Evolutionary conservation across 1,140 invertebrate species (phyloP).

Genomic region (Drosophila saltans): DNA sequence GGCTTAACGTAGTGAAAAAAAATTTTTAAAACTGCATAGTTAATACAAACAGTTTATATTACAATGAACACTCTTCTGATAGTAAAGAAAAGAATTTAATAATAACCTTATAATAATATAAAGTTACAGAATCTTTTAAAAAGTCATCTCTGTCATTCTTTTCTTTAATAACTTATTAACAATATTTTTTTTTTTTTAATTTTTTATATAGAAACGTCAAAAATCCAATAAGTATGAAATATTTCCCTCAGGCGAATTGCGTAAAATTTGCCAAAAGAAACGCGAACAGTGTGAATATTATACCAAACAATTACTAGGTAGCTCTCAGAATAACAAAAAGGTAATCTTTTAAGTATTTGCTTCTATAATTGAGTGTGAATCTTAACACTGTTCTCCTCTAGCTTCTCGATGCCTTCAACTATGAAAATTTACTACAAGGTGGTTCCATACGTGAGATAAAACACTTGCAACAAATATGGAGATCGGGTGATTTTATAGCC

Average conservation of each 20-base stretch:
- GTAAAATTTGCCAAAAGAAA: slow-evolving; percentile 49
- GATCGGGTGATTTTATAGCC: slow-evolving; percentile 76
- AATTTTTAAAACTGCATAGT: no score
- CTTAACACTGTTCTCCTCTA: neutral
- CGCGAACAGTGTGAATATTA: slow-evolving; percentile 59
- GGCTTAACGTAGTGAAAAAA: neutral
- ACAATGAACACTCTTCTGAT: no score
- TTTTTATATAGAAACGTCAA: slow-evolving; percentile 45
- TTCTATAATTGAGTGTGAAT: neutral
- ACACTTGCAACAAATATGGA: slow-evolving; percentile 76
- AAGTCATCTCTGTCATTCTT: no score
- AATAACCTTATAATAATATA: no score
- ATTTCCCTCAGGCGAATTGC: slow-evolving; percentile 56
- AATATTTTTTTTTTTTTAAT: neutral
- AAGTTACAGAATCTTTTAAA: no score
- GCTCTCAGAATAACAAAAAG: slow-evolving; percentile 59
- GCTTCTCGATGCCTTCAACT: slow-evolving; percentile 67
- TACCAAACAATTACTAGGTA: slow-evolving; percentile 56
- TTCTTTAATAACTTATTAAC: neutral
- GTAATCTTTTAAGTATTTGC: slow-evolving; percentile 16
- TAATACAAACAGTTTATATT: no score
- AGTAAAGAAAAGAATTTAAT: no score
- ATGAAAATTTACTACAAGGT: slow-evolving; percentile 67
- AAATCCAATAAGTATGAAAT: slow-evolving; percentile 53
- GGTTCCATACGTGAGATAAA: slow-evolving; percentile 63